Percentiles rank a stretch among this genome's conserved stretches.
These are phyloP conservation scores for Tipula lateralis DNA, from an alignment of 2,888 invertebrate species.

Conservation along the genomic window DNA sequence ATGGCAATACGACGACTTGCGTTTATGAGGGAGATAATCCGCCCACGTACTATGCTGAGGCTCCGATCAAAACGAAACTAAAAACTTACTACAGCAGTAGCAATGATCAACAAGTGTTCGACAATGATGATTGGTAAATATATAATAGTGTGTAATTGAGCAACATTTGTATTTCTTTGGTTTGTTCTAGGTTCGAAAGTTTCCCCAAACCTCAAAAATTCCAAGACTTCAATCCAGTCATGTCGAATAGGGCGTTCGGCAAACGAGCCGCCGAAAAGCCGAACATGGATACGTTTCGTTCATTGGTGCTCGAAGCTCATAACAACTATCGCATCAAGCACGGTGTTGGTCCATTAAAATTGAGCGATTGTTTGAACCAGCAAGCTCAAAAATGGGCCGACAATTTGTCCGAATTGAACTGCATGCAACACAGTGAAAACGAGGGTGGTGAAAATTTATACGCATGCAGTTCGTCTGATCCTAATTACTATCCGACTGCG, in stretches of 20 bases:
- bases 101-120: neutral
- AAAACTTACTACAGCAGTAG: neutral
- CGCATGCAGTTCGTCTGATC: neutral
- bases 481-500: neutral
- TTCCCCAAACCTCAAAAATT: neutral
- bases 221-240: neutral
- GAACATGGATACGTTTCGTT: neutral
- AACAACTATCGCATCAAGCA: neutral
- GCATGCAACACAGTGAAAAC: neutral
- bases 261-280: neutral
- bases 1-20: neutral
- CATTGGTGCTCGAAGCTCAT: neutral
- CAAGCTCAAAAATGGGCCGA: conserved; percentile 6
- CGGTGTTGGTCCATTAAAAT: neutral
- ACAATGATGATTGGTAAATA: neutral
- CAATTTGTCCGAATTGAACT: neutral
- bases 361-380: neutral
- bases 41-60: neutral
- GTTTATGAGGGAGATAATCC: neutral
- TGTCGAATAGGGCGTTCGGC: neutral
- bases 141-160: neutral
- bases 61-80: neutral
- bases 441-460: neutral
- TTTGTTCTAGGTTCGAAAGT: neutral
- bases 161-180: neutral